Percentiles rank a stretch among this genome's conserved stretches.
Conservation (phyloP, 2,797 vertebrate species). For the Trachurus trachurus region DNA sequence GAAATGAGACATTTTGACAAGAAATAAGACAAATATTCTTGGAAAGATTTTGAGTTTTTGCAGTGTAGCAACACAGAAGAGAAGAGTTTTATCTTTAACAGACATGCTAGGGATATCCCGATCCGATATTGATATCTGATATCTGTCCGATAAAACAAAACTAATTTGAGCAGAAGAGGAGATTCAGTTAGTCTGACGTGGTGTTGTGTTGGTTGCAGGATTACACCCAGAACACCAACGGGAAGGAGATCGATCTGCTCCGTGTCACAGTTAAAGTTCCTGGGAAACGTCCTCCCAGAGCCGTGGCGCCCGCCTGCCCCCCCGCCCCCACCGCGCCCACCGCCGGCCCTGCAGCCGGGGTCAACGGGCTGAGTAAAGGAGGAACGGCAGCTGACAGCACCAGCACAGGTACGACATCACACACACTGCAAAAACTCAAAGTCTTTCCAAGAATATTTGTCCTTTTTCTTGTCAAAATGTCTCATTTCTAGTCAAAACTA, state of each 20-base stretch:
- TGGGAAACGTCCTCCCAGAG: slow-evolving; percentile 94
- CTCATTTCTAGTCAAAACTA: no score
- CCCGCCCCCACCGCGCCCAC: slow-evolving; percentile 53
- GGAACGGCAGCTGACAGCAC: slow-evolving; percentile 79
- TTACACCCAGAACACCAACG: slow-evolving; percentile 92
- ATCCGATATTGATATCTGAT: no score
- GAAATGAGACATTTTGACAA: no score
- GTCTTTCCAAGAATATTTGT: no score
- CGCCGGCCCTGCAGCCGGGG: slow-evolving; percentile 76
- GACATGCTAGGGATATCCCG: no score
- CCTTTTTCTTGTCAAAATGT: no score
- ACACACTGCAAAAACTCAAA: no score
- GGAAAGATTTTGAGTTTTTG: no score
- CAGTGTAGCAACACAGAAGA: no score
- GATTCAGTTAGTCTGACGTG: neutral
- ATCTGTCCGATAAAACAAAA: no score
- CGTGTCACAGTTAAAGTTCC: slow-evolving; percentile 97
- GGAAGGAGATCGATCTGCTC: slow-evolving; percentile 95
- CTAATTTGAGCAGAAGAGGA: neutral
- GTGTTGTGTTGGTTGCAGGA: slow-evolving; percentile 81
- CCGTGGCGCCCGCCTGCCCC: slow-evolving; percentile 89
- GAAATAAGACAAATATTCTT: no score
- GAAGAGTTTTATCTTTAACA: no score
- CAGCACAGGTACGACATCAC: slow-evolving; percentile 80
- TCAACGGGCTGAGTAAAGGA: slow-evolving; percentile 93